Percentiles rank a stretch among this genome's conserved stretches.
Evolutionary conservation across 2,113 vertebrate species (phyloP).

Genomic region (Dasyornis broadbenti): DNA sequence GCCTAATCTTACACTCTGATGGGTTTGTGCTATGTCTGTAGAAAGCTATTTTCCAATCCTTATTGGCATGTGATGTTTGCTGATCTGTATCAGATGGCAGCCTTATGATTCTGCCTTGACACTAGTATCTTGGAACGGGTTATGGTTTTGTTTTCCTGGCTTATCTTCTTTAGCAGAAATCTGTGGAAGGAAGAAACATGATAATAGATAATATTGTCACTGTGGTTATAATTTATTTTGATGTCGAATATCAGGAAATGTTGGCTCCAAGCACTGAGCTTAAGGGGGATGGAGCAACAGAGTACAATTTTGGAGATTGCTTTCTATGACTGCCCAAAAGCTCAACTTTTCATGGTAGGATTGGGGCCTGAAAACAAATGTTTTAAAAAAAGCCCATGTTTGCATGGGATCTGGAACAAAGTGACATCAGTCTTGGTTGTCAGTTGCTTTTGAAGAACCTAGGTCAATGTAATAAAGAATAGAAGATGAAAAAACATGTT

Average conservation of each 20-base stretch:
- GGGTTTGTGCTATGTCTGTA: neutral
- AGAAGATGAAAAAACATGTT: neutral
- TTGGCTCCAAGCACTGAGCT: neutral
- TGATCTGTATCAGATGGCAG: neutral
- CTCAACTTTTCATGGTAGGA: neutral
- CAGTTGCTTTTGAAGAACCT: neutral
- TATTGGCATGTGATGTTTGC: neutral
- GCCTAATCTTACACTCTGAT: neutral
- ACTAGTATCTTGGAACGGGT: neutral
- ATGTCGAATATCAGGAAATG: neutral
- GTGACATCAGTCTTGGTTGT: neutral
- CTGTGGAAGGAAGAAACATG: neutral
- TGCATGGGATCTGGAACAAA: neutral
- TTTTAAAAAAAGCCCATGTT: rapidly evolving
- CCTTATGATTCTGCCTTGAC: neutral
- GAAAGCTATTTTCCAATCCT: neutral
- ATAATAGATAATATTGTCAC: neutral
- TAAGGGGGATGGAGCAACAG: neutral
- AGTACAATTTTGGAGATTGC: neutral
- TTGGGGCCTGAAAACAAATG: neutral
- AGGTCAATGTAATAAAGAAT: neutral
- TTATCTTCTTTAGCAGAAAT: neutral
- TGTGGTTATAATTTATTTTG: neutral
- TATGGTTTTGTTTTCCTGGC: neutral
- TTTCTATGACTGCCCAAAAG: neutral